Conservation (phyloP, 2,888 invertebrate species). For the Heteromurus nitidus region DNA sequence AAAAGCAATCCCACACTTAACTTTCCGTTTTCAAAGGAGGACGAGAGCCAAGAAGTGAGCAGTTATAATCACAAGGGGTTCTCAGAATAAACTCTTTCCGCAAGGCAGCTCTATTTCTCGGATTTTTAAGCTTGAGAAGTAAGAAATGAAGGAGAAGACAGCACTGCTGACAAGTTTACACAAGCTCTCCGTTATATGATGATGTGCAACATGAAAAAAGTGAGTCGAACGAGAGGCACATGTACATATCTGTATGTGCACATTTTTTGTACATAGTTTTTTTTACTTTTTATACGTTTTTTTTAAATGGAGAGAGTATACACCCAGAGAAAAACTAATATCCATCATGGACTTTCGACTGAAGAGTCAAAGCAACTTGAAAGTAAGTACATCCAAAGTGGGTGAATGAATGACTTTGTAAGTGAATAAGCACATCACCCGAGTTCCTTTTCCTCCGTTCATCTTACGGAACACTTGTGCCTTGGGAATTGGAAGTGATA, state of each 20-base stretch:
- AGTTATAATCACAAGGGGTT: not conserved
- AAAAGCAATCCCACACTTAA: too few species aligned
- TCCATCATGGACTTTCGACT: not conserved
- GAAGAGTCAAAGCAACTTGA: slow-evolving; percentile 9
- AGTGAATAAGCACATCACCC: slow-evolving; percentile 22
- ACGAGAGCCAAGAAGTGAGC: not conserved
- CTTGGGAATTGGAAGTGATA: slow-evolving; percentile 50
- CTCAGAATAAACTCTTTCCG: not conserved
- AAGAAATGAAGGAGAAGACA: not conserved
- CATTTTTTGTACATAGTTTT: too few species aligned
- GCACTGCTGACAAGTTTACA: not conserved
- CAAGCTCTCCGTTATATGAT: too few species aligned
- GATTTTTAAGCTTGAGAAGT: not conserved
- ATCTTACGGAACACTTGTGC: slow-evolving; percentile 5
- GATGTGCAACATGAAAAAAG: too few species aligned
- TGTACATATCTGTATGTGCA: not conserved
- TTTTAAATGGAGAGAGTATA: too few species aligned
- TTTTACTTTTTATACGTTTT: too few species aligned
- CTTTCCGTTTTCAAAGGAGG: not conserved
- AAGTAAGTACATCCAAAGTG: not conserved
- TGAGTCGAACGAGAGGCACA: not conserved
- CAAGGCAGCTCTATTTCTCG: not conserved
- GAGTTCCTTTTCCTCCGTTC: slow-evolving; percentile 20
- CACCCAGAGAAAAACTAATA: not conserved
- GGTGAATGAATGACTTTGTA: slow-evolving; percentile 31